phyloP scores from a whole-genome alignment of 37 sponge, comb jelly and placozoan genomes.

The Halisarca cf. caerulea region DNA sequence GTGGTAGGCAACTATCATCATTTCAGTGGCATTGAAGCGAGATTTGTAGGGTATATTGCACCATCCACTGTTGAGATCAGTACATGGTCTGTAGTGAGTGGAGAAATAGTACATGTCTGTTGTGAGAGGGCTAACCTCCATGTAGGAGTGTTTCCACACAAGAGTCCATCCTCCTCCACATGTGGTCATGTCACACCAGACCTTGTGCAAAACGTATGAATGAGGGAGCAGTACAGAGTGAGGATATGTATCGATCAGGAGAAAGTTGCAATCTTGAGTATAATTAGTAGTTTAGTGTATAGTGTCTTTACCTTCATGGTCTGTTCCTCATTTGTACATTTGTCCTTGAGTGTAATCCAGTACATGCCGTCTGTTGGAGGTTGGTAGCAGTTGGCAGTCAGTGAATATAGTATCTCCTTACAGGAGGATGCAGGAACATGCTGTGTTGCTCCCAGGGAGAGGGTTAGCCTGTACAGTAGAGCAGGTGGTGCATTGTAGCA shows the following conservation, averaged over 20 bases:
- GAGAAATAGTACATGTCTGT: background rate
- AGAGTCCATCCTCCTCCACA: constrained; percentile 19
- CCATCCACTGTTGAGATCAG: constrained; percentile 3
- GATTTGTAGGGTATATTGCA: constrained; percentile 7
- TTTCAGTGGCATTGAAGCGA: constrained; percentile 13
- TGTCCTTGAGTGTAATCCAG: no score
- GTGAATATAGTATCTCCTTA: no score
- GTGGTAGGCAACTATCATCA: constrained; percentile 39
- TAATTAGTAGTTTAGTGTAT: no score
- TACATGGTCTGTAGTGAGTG: background rate
- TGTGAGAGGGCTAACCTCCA: constrained; percentile 9
- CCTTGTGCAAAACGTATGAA: background rate
- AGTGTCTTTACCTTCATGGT: no score
- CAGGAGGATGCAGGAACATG: no score
- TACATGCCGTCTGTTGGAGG: no score
- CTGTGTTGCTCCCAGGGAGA: no score
- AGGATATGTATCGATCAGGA: no score
- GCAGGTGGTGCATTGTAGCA: background rate
- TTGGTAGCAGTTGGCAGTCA: no score
- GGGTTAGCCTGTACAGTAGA: background rate
- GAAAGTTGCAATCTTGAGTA: no score
- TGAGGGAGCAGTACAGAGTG: no score
- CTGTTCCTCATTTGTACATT: no score
- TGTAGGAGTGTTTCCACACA: constrained; percentile 10
- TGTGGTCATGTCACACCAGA: constrained; percentile 4